phyloP scores from a whole-genome alignment of 35 echinoderm and acorn worm species.

The Ptychodera flava region DNA sequence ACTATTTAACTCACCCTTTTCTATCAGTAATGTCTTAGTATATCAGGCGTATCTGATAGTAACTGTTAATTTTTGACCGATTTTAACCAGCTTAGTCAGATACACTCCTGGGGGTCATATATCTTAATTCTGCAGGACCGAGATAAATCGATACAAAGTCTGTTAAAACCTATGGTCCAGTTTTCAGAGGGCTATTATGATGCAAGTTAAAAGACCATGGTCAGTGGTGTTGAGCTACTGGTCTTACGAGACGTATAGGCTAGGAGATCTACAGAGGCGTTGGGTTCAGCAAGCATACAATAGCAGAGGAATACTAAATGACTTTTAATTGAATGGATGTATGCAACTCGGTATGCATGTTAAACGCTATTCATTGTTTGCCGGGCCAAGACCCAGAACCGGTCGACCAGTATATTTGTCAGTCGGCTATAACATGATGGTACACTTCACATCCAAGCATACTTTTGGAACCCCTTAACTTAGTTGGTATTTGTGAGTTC shows the following conservation, averaged over 20 bases:
- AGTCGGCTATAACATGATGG: neutral
- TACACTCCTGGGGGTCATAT: no score
- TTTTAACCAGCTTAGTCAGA: neutral
- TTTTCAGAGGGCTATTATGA: no score
- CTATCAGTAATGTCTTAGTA: neutral
- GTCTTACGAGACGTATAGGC: neutral
- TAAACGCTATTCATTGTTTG: neutral
- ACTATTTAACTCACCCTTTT: neutral
- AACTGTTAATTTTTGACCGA: neutral
- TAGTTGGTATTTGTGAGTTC: no score
- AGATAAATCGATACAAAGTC: no score
- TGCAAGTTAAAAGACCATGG: no score
- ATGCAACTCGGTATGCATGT: neutral
- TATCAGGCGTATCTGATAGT: no score
- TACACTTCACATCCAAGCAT: neutral
- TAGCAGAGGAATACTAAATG: neutral
- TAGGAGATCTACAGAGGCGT: neutral
- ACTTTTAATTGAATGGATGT: neutral
- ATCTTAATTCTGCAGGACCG: no score
- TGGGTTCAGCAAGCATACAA: neutral
- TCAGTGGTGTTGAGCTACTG: neutral
- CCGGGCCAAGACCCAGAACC: neutral
- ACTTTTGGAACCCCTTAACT: neutral
- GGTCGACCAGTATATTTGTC: neutral
- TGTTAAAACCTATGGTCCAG: no score